Evolutionary conservation across 2,888 invertebrate genomes (phyloP).

Genomic region (Priapulus caudatus): DNA sequence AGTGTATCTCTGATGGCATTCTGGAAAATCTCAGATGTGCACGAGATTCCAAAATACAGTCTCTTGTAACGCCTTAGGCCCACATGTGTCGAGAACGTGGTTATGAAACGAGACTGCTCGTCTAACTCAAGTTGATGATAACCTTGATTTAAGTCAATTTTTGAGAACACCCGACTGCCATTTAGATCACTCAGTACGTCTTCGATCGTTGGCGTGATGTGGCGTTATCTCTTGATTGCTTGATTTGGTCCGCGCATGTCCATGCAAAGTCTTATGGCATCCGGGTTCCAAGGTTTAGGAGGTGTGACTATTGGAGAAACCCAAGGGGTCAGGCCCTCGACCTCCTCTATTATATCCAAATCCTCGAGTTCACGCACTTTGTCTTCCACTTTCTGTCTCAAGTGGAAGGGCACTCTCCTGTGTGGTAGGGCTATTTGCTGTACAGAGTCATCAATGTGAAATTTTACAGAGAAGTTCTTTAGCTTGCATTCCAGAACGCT

Average conservation of each 20-base stretch:
- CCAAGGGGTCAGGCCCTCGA: slow-evolving; percentile 25
- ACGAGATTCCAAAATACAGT: too few species aligned
- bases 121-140: slow-evolving; percentile 19
- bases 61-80: too few species aligned
- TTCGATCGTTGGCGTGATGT: slow-evolving; percentile 22
- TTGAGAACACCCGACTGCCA: slow-evolving; percentile 19
- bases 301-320: too few species aligned
- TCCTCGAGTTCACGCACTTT: slow-evolving; percentile 21
- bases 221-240: slow-evolving; percentile 20
- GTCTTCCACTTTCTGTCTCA: slow-evolving; percentile 15
- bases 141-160: slow-evolving; percentile 18
- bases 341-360: slow-evolving; percentile 24
- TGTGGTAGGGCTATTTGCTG: background rate
- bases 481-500: too few species aligned
- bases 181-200: slow-evolving; percentile 20
- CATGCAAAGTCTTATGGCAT: slow-evolving; percentile 22
- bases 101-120: slow-evolving; percentile 17
- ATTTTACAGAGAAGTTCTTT: background rate
- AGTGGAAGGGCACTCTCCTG: background rate
- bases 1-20: too few species aligned
- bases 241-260: slow-evolving; percentile 21
- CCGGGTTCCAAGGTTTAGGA: slow-evolving; percentile 24
- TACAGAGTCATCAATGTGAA: background rate
- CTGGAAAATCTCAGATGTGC: too few species aligned
- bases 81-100: slow-evolving; percentile 19